Conservation (phyloP, 35 echinoderm and acorn worm genomes). For the Heliocidaris tuberculata region DNA sequence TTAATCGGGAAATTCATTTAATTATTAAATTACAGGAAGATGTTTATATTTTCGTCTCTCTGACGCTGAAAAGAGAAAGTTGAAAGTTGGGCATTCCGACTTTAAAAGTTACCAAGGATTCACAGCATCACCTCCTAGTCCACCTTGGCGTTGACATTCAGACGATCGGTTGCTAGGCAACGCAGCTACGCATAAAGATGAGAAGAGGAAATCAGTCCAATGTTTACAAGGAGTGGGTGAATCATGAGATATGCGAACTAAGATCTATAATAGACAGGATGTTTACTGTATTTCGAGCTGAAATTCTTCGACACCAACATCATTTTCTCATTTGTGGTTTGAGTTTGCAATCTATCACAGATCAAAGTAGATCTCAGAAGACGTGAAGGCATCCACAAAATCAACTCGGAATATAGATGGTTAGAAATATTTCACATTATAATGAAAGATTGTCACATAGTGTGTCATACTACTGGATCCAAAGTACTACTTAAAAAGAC, state of each 20-base stretch:
- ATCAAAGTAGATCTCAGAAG: background rate
- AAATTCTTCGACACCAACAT: background rate
- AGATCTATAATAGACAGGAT: background rate
- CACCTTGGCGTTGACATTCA: background rate
- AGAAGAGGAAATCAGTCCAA: background rate
- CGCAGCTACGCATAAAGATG: background rate
- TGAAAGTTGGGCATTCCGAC: background rate
- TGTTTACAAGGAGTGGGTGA: conserved; percentile 3
- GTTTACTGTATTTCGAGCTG: background rate
- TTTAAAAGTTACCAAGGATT: background rate
- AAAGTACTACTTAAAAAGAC: too few species aligned
- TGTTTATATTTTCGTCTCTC: background rate
- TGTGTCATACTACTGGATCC: too few species aligned
- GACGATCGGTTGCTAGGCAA: background rate
- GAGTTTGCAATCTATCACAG: background rate
- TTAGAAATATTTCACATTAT: too few species aligned
- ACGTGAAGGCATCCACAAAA: too few species aligned
- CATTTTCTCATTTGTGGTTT: background rate
- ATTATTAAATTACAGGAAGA: background rate
- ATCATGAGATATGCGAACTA: background rate
- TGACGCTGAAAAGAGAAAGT: background rate
- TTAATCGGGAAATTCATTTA: too few species aligned
- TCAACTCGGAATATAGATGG: too few species aligned
- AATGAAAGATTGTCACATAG: too few species aligned
- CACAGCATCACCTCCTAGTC: background rate